These are phyloP conservation scores for Acrocephalus scirpaceus DNA, from an alignment of 2,797 vertebrate genomes.

Conservation along the genomic window DNA sequence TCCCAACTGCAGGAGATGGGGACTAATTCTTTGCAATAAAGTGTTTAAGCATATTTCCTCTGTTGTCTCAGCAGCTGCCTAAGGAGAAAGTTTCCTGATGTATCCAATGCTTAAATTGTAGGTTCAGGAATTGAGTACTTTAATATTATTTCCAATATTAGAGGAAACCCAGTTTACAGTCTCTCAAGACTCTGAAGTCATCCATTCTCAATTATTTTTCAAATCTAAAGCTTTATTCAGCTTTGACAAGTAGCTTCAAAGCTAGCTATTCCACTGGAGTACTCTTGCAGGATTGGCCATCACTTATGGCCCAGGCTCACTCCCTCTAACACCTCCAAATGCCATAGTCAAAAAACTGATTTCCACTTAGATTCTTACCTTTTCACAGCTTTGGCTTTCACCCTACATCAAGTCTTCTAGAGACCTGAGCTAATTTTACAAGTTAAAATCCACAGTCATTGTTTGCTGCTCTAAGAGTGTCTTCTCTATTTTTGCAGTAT, in stretches of 20 bases:
- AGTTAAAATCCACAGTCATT: background rate
- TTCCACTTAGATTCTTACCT: background rate
- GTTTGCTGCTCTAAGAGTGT: background rate
- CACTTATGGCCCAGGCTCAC: background rate
- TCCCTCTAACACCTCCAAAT: background rate
- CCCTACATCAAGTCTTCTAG: background rate
- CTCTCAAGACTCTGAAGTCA: background rate
- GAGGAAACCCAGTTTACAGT: background rate
- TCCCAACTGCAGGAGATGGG: background rate
- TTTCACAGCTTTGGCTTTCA: background rate
- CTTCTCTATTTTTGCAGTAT: background rate
- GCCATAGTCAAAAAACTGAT: fast-evolving
- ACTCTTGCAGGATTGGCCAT: background rate
- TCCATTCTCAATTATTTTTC: background rate
- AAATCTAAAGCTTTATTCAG: background rate
- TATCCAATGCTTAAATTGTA: background rate
- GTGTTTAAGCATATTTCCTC: background rate
- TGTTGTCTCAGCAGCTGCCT: background rate
- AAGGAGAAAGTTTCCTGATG: background rate
- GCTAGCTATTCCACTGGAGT: background rate
- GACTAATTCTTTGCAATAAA: background rate
- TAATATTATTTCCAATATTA: background rate
- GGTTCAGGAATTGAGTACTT: background rate
- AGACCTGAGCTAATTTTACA: background rate
- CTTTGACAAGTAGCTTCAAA: background rate